Conservation (phyloP, 2,113 vertebrate genomes). For the Emydocephalus ijimae region DNA sequence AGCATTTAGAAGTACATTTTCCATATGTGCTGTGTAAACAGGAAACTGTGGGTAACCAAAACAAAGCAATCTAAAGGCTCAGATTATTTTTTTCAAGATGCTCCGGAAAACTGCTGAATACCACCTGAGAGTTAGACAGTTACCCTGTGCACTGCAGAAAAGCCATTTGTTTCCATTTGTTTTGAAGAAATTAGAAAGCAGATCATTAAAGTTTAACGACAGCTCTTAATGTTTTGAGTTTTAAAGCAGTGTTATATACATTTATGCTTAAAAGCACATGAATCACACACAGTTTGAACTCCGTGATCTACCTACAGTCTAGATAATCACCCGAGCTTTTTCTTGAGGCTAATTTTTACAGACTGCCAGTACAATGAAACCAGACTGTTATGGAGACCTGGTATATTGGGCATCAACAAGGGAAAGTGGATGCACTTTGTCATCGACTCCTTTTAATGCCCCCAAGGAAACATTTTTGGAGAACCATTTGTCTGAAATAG, state of each 20-base stretch:
- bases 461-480: neutral
- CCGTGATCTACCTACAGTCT: too few relatives aligned
- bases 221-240: neutral
- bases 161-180: slow-evolving; percentile 41
- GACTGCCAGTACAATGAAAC: neutral
- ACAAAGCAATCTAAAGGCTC: neutral
- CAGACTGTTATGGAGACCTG: too few relatives aligned
- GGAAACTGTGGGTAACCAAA: neutral
- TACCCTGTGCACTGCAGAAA: accelerated
- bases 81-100: neutral
- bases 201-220: neutral
- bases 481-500: neutral
- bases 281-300: neutral
- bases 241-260: neutral
- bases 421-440: neutral
- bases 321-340: neutral
- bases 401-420: neutral
- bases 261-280: neutral
- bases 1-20: neutral
- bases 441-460: neutral
- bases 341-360: neutral
- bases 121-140: slow-evolving; percentile 12
- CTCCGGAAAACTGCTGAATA: neutral
- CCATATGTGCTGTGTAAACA: slow-evolving; percentile 15
- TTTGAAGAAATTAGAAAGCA: neutral